These are phyloP conservation scores for Pemphredon lugubris DNA, from an alignment of 2,888 invertebrate species.

Conservation along the genomic window DNA sequence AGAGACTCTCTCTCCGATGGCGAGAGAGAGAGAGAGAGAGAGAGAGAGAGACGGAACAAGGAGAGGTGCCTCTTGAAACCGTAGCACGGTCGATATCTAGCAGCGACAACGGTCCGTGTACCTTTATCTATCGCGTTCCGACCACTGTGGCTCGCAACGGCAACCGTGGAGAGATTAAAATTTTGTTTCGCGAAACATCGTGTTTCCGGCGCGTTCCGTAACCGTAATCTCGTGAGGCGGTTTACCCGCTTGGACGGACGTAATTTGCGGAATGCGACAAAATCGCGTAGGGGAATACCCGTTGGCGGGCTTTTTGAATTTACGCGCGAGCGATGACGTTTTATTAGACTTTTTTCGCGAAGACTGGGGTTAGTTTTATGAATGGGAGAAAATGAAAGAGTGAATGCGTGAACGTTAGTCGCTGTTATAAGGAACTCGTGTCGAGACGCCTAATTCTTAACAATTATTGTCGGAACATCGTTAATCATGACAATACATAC, in stretches of 20 bases:
- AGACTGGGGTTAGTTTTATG: no score
- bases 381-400: no score
- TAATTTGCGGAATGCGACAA: no score
- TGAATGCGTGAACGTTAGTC: no score
- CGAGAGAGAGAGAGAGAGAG: background rate
- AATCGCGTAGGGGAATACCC: no score
- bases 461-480: no score
- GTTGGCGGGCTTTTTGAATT: no score
- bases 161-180: constrained; percentile 54
- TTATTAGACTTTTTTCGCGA: no score
- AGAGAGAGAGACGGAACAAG: constrained; percentile 21
- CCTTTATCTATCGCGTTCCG: constrained; percentile 69
- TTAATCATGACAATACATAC: no score
- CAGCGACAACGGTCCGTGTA: constrained; percentile 24
- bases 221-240: constrained; percentile 35
- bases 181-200: constrained; percentile 40
- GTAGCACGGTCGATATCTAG: constrained; percentile 51
- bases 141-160: constrained; percentile 63
- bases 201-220: constrained; percentile 1
- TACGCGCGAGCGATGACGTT: no score
- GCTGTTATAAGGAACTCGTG: no score
- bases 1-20: background rate
- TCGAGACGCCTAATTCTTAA: no score
- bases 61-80: constrained; percentile 17
- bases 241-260: constrained; percentile 23